phyloP scores from a whole-genome alignment of 2,888 invertebrate species.

The Ormyrus labotus region DNA sequence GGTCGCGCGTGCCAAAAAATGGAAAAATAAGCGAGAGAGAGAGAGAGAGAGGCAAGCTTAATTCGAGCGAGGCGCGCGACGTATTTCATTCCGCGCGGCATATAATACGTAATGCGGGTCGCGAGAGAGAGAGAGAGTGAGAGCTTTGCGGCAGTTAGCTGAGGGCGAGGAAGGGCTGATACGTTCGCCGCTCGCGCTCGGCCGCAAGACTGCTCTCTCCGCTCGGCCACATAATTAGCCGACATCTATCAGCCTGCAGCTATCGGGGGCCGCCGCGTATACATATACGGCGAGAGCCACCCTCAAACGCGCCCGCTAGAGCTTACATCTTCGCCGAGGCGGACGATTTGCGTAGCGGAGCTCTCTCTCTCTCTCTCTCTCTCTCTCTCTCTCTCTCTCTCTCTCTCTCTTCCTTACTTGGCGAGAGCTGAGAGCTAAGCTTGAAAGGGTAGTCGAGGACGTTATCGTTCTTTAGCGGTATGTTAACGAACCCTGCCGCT shows the following conservation, averaged over 20 bases:
- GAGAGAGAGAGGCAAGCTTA: slow-evolving; percentile 3
- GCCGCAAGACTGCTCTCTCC: slow-evolving; percentile 4
- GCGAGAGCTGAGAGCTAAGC: background rate
- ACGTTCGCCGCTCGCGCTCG: slow-evolving; percentile 11
- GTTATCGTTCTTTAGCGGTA: slow-evolving; percentile 24
- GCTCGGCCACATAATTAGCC: slow-evolving; percentile 75
- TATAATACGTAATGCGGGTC: background rate
- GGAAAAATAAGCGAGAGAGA: background rate
- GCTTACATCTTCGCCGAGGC: slow-evolving; percentile 58
- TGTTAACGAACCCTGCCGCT: slow-evolving; percentile 1
- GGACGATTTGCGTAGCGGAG: slow-evolving; percentile 12
- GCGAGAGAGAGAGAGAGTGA: slow-evolving; percentile 13
- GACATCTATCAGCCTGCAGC: slow-evolving; percentile 76
- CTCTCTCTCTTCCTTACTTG: too few species aligned
- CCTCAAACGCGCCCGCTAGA: slow-evolving; percentile 60
- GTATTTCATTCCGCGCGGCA: slow-evolving; percentile 36
- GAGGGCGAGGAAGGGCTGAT: slow-evolving; percentile 48
- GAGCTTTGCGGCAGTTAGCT: background rate
- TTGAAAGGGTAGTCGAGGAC: slow-evolving; percentile 39
- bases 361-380: too few species aligned
- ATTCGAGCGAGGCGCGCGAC: slow-evolving; percentile 28
- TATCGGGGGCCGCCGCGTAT: slow-evolving; percentile 67
- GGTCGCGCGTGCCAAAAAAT: background rate
- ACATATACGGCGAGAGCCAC: slow-evolving; percentile 57
- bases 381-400: too few species aligned